Conservation (phyloP, 1,140 invertebrate genomes). For the Drusus annulatus region DNA sequence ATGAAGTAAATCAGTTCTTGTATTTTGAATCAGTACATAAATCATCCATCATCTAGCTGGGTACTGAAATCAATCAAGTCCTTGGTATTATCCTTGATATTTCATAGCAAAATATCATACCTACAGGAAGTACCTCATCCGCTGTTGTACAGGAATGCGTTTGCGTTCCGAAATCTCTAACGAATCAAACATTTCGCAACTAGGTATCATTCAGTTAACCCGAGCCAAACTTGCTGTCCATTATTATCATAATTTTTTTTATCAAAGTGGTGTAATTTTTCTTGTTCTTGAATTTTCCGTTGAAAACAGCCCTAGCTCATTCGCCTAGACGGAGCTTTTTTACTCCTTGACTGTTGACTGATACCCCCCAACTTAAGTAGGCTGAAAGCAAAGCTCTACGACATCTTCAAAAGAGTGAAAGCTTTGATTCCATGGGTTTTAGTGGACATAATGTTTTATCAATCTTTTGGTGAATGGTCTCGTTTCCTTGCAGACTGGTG, state of each 20-base stretch:
- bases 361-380: not conserved
- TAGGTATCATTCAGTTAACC: not conserved
- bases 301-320: not conserved
- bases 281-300: not conserved
- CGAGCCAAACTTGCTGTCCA: not conserved
- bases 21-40: not conserved
- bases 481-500: not conserved
- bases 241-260: not conserved
- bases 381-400: not conserved
- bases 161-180: not conserved
- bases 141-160: not conserved
- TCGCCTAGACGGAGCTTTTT: constrained; percentile 16
- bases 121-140: constrained; percentile 15
- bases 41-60: not conserved
- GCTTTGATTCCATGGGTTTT: not conserved
- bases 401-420: not conserved
- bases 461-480: not conserved
- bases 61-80: not conserved
- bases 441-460: not conserved
- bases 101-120: not conserved
- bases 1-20: no score
- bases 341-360: not conserved
- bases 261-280: not conserved
- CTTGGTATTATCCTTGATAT: constrained; percentile 13
- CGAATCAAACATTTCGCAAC: not conserved